Conservation (phyloP, 92 coral and sea anemone genomes). For the Phymanthus crucifer region DNA sequence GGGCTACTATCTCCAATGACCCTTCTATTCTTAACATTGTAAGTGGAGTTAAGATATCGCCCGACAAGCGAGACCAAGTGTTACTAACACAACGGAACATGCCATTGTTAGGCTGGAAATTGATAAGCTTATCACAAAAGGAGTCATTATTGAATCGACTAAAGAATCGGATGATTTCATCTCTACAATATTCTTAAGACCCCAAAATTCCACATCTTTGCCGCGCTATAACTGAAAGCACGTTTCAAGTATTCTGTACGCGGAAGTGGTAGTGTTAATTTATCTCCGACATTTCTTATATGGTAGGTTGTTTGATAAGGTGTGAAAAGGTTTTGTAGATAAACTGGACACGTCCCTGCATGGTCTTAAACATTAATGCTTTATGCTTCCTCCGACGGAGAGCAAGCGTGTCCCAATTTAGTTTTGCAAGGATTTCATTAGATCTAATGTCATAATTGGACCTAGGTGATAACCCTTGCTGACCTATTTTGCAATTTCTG, state of each 20-base stretch:
- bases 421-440: neutral
- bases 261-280: no score
- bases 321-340: no score
- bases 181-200: slow-evolving; percentile 19
- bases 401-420: neutral
- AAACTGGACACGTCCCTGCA: neutral
- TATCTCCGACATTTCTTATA: no score
- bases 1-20: neutral
- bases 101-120: neutral
- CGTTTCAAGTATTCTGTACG: no score
- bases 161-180: slow-evolving; percentile 19
- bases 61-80: neutral
- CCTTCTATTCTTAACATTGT: slow-evolving; percentile 6
- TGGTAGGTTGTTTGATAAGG: no score
- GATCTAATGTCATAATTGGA: neutral
- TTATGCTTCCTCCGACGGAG: neutral
- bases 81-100: neutral
- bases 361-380: slow-evolving; percentile 1
- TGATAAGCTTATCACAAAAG: slow-evolving; percentile 14
- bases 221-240: no score
- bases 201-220: no score
- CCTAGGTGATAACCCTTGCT: slow-evolving; percentile 1
- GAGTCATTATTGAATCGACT: slow-evolving; percentile 12
- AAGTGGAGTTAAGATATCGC: neutral
- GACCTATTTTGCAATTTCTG: no score